These are phyloP conservation scores for Melikaiella ostensackeni DNA, from an alignment of 2,888 invertebrate species.

Conservation along the genomic window DNA sequence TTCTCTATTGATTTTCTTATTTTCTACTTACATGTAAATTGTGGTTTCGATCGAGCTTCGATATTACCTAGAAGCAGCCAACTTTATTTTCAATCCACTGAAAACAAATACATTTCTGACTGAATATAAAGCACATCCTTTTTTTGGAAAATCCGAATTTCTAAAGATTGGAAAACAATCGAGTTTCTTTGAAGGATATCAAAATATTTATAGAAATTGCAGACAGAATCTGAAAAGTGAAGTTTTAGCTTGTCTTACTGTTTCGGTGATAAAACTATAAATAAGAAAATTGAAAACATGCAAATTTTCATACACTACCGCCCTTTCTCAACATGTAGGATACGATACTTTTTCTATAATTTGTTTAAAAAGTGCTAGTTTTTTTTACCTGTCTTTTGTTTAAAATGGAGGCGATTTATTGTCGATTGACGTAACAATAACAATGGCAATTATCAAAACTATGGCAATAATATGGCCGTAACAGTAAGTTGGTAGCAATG, in stretches of 20 bases:
- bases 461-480: too few species aligned
- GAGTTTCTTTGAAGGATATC: too few species aligned
- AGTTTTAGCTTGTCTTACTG: neutral
- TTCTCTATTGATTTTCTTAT: neutral
- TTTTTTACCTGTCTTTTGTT: too few species aligned
- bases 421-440: too few species aligned
- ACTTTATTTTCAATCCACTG: neutral
- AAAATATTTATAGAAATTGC: neutral
- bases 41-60: neutral
- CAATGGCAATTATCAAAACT: too few species aligned
- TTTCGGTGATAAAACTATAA: neutral
- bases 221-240: neutral
- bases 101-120: neutral
- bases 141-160: neutral
- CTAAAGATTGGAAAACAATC: neutral
- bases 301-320: too few species aligned
- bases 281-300: too few species aligned
- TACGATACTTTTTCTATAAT: too few species aligned
- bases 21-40: neutral
- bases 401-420: too few species aligned
- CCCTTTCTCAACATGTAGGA: neutral
- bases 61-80: neutral
- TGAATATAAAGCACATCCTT: neutral
- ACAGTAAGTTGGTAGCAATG: too few species aligned
- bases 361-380: too few species aligned